Evolutionary conservation across 30 jellyfish, hydroid and myxozoan species (phyloP), one percentile per base, ranked within the genome.

Genomic region (Hydra vulgaris): DNA sequence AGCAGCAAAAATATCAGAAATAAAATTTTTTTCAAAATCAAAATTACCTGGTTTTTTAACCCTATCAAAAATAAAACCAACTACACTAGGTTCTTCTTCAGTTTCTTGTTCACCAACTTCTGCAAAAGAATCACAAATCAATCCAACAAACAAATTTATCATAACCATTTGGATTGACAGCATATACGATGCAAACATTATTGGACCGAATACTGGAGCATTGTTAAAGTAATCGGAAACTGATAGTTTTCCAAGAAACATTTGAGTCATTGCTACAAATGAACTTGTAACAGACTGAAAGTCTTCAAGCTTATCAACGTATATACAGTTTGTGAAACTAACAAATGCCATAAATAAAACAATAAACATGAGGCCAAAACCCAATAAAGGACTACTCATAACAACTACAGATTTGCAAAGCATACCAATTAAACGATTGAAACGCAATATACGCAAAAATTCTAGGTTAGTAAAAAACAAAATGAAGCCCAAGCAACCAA

Each of bases 121-220:
- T 21, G 88, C 96, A 73, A 91, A 91, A n/a, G 98, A 74, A 70
- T 91, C 98, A 83, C 98, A 91, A 23, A 91, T 81, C 84, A 91
- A 84, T 17, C 98, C 98, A 25, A 91, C 81, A 76, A 91, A 86
- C 91, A 91, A 77, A 79, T 91, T 91, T 27, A 91, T 86, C 54
- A 91, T 82, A 21, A 91, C 85, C 96, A 91, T 91, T 71, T 86
- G 96, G 21, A 91, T 82, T 24, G 88, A 83, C 23, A 91, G 21
- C 96, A 91, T 91, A 87, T 91, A 91, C 18, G 89, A 71, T 74
- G 87, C 84, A 85, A 91, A 91, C 54, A 91, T 76, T 79, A 87
- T 71, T 16, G 98, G 98, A 1, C 98, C 98, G n/a, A 91, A 68
- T 22, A 84, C 8, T 1, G 98, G 98, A 25, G 96, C 95, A 18